These are phyloP conservation scores for Phoxinus phoxinus DNA, from an alignment of 2,113 vertebrate genomes.

Conservation along the genomic window DNA sequence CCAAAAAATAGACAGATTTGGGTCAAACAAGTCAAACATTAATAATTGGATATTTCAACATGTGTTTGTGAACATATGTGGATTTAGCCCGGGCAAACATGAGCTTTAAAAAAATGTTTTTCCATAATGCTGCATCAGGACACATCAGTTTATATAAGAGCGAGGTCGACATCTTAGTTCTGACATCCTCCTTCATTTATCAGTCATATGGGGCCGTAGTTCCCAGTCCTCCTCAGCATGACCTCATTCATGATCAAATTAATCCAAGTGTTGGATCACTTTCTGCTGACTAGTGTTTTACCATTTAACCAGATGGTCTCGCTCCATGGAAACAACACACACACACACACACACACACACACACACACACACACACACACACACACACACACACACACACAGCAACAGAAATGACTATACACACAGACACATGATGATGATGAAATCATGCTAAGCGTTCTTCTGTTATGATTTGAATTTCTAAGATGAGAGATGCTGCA, in stretches of 20 bases:
- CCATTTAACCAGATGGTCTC: slow-evolving; percentile 35
- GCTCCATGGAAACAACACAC: slow-evolving; percentile 18
- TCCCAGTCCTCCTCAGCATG: slow-evolving; percentile 17
- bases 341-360: slow-evolving; percentile 11
- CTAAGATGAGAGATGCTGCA: background rate
- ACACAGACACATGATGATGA: background rate
- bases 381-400: slow-evolving; percentile 19
- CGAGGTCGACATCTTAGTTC: background rate
- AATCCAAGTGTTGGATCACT: slow-evolving; percentile 1
- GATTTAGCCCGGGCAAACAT: background rate
- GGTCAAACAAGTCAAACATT: slow-evolving; percentile 11
- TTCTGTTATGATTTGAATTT: background rate
- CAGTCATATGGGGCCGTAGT: background rate
- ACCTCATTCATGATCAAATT: background rate
- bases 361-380: background rate
- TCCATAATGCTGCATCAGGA: background rate
- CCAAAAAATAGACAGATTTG: background rate
- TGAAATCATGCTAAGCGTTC: background rate
- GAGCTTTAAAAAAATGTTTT: background rate
- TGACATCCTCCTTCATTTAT: background rate
- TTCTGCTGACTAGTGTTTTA: slow-evolving; percentile 37
- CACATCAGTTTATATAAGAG: slow-evolving; percentile 12
- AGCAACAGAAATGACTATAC: background rate
- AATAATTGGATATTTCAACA: background rate
- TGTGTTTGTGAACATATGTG: slow-evolving; percentile 21